phyloP scores from a whole-genome alignment of 1,140 invertebrate genomes.

The Zophobas atratus region DNA sequence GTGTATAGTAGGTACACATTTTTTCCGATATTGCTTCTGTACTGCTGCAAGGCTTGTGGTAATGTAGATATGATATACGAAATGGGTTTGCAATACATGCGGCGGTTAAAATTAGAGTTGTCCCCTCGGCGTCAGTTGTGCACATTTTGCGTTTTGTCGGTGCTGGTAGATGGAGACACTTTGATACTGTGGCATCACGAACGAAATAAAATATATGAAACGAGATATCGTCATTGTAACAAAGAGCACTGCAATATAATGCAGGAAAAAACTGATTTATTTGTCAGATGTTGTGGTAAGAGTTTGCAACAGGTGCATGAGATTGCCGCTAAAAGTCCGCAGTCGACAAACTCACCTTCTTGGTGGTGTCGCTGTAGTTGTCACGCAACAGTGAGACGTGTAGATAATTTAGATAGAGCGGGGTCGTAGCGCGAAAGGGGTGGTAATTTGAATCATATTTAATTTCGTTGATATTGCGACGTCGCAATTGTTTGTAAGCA shows the following conservation, averaged over 20 bases:
- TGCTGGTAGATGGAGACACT: constrained; percentile 35
- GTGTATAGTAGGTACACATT: too few species aligned
- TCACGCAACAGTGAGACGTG: constrained; percentile 33
- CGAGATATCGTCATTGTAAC: constrained; percentile 38
- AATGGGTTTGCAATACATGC: too few species aligned
- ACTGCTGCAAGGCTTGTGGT: too few species aligned
- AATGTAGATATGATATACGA: too few species aligned
- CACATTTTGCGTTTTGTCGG: constrained; percentile 11
- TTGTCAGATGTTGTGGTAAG: constrained; percentile 57
- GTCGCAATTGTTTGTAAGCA: constrained; percentile 20
- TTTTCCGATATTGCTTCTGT: too few species aligned
- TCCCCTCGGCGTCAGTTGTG: too few species aligned
- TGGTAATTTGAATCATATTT: constrained; percentile 18
- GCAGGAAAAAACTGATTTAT: constrained; percentile 59
- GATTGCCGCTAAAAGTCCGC: constrained; percentile 53
- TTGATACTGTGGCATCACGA: constrained; percentile 53
- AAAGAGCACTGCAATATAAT: constrained; percentile 54
- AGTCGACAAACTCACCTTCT: constrained; percentile 47
- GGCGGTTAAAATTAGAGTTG: too few species aligned
- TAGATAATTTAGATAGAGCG: constrained; percentile 23
- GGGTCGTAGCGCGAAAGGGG: not conserved
- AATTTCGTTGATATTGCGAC: not conserved
- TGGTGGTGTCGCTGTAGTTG: constrained; percentile 35
- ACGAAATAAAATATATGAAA: constrained; percentile 55
- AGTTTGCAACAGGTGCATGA: constrained; percentile 57